Evolutionary conservation across 2,888 invertebrate species (phyloP).

Genomic region (Diadegma fenestrale): DNA sequence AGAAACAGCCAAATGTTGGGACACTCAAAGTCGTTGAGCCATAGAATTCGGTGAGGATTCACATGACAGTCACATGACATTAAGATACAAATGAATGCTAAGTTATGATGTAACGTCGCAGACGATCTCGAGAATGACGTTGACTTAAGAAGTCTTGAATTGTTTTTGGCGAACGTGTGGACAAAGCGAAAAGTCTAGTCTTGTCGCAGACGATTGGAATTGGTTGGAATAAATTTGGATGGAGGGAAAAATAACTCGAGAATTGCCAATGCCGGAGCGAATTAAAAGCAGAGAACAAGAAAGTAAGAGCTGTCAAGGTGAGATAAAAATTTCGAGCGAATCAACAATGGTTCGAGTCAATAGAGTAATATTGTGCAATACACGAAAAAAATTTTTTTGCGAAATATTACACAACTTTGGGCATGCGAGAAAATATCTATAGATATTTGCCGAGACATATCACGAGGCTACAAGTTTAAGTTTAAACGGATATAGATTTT

Average conservation of each 20-base stretch:
- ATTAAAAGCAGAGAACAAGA: slow-evolving; percentile 33
- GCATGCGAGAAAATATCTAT: slow-evolving; percentile 68
- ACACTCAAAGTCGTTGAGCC: neutral
- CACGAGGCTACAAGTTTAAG: slow-evolving; percentile 25
- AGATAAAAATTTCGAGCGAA: slow-evolving; percentile 10
- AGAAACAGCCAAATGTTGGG: slow-evolving; percentile 20
- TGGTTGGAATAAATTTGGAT: slow-evolving; percentile 40
- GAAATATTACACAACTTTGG: slow-evolving; percentile 77
- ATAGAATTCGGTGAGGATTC: slow-evolving; percentile 16
- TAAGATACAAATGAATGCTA: slow-evolving; percentile 38
- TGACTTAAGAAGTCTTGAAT: slow-evolving; percentile 1
- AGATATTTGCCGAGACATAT: slow-evolving; percentile 17
- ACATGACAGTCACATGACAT: slow-evolving; percentile 54
- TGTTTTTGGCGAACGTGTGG: neutral
- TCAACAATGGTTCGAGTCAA: neutral
- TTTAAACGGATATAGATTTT: slow-evolving; percentile 41
- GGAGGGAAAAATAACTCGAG: slow-evolving; percentile 5
- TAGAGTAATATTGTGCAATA: slow-evolving; percentile 22
- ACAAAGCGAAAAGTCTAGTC: slow-evolving; percentile 24
- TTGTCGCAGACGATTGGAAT: slow-evolving; percentile 16
- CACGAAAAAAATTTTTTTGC: no score
- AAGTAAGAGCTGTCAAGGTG: slow-evolving; percentile 7
- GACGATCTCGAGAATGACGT: slow-evolving; percentile 35
- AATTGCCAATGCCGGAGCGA: slow-evolving; percentile 35
- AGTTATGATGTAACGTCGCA: slow-evolving; percentile 56